Evolutionary conservation across 1,140 invertebrate genomes (phyloP).

Genomic region (Brachionus koreanus): DNA sequence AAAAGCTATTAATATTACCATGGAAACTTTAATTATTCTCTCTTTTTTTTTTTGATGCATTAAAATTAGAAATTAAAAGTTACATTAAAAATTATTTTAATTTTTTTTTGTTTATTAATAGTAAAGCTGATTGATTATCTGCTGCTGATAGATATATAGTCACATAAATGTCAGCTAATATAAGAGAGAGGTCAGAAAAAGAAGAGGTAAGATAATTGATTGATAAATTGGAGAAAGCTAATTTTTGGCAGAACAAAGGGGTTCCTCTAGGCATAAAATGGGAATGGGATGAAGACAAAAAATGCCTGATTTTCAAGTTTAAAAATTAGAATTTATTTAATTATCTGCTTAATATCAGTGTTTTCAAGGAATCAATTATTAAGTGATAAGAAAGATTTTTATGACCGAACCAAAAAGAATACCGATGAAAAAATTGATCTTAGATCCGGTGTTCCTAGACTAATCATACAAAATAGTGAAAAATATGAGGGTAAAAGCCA

Average conservation of each 20-base stretch:
- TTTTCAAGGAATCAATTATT: not conserved
- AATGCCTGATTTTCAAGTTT: constrained; percentile 18
- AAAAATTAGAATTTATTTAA: not conserved
- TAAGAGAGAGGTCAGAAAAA: constrained; percentile 23
- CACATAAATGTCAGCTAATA: constrained; percentile 31
- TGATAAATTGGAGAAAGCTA: not conserved
- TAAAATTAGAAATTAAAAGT: constrained; percentile 32
- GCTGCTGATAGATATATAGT: not conserved
- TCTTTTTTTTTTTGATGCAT: not conserved
- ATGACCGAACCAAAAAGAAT: constrained; percentile 20
- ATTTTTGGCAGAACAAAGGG: constrained; percentile 1
- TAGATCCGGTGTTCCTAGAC: constrained; percentile 22
- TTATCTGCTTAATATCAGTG: not conserved
- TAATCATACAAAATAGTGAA: constrained; percentile 20
- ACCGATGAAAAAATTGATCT: constrained; percentile 38
- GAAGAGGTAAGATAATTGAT: constrained; percentile 1
- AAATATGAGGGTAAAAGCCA: constrained; percentile 4
- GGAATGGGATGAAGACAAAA: constrained; percentile 38
- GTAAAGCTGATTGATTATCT: not conserved
- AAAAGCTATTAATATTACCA: not conserved
- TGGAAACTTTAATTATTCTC: constrained; percentile 22
- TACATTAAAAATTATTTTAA: constrained; percentile 23
- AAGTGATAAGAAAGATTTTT: constrained; percentile 40
- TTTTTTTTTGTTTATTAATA: not conserved
- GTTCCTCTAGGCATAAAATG: constrained; percentile 39